Percentiles rank a stretch among this genome's conserved stretches.
These are phyloP conservation scores for Clarias magur DNA, from an alignment of 2,113 vertebrate genomes.

Conservation along the genomic window DNA sequence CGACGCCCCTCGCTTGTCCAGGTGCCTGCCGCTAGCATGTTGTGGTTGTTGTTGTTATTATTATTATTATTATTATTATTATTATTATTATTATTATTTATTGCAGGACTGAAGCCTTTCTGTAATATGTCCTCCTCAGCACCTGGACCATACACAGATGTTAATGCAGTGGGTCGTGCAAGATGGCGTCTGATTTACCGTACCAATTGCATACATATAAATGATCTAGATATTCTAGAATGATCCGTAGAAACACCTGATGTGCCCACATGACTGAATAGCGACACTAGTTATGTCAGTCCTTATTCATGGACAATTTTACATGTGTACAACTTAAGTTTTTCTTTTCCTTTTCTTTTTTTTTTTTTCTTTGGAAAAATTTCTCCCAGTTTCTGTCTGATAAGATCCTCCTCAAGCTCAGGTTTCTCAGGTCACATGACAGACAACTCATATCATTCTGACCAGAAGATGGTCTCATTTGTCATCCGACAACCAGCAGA, in stretches of 20 bases:
- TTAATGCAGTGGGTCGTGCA: slow-evolving; percentile 10
- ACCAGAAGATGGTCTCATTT: not conserved
- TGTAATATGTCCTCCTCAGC: slow-evolving; percentile 48
- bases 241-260: not conserved
- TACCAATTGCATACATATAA: not conserved
- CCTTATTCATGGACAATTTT: not conserved
- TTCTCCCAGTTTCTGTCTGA: not conserved
- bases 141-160: slow-evolving; percentile 55
- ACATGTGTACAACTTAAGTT: not conserved
- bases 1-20: slow-evolving; percentile 66
- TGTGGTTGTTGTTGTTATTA: too few species aligned
- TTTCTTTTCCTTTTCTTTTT: not conserved
- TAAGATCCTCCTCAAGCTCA: not conserved
- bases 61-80: too few species aligned
- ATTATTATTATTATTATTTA: slow-evolving; percentile 55
- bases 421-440: not conserved
- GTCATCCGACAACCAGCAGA: not conserved
- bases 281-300: not conserved
- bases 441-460: not conserved
- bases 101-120: slow-evolving; percentile 55
- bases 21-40: slow-evolving; percentile 76
- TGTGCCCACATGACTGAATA: not conserved
- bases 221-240: not conserved
- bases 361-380: not conserved
- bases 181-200: slow-evolving; percentile 29